Evolutionary conservation across 1,140 invertebrate genomes (phyloP), one percentile per base, ranked within the genome.

Genomic region (Pseudomyrmex dendroicus): DNA sequence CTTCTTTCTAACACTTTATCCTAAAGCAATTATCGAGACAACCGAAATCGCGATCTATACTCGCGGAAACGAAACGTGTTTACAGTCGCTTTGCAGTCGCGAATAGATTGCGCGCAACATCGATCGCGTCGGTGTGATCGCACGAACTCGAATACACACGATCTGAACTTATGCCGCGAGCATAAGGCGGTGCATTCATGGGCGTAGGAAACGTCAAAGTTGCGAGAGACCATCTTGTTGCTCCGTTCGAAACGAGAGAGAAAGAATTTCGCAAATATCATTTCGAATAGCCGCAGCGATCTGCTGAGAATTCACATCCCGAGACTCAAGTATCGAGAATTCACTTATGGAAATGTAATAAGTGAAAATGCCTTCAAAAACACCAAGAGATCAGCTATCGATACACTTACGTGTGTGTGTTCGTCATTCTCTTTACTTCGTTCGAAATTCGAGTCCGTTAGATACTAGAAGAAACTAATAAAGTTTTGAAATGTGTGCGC

Each of bases 151-250:
- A 82, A 20, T 80, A 44, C 70, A 61, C 68, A 63, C 77, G 67
- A 63, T 67, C 73, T 22, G 68, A 82, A 57, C 48, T 73, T 59
- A 63, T 56, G 50, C 57, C 64, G 52, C 63, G 22, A 84, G 61
- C 83, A 46, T 50, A 35, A n/a, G 64, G 17, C 52, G 46, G 25
- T 46, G 50, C 50, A 10, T 35, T 82, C 76, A 74, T 82, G 63
- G 76, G 84, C 68, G 77, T 86, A 86, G 80, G 48, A 73, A 48
- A 12, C 4, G 17, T 15, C 15, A 44, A 35, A 73, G 22, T 13
- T 52, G 48, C 17, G 54, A 57, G 22, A 22, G 13, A 66, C 74
- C 46, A 35, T 44, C 17, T 22, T 9, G 2, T 25, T 0, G 48
- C n/a, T 20, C 62, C 8, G 44, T 15, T 20, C 10, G 1, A 50